A percentile compares a stretch with the other conserved stretches of the same genome.
Evolutionary conservation across 2,888 invertebrate species (phyloP).

Genomic region (Ryuthela nishihirai): DNA sequence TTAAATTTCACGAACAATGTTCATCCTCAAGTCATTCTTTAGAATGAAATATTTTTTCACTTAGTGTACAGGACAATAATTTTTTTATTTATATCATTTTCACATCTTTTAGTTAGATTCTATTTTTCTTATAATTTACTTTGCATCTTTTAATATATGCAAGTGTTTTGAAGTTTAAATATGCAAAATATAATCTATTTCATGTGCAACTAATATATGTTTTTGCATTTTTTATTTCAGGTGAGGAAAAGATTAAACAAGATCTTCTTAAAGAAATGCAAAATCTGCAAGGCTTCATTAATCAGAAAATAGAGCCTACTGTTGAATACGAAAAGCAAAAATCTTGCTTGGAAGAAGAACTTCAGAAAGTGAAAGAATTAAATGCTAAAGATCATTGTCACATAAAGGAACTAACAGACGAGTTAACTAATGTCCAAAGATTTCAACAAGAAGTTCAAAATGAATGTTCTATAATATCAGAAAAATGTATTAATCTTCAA

Average conservation of each 20-base stretch:
- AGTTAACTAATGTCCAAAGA: constrained; percentile 47
- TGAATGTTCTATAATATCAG: no score
- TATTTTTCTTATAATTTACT: background rate
- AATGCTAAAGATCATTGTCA: constrained; percentile 53
- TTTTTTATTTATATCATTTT: background rate
- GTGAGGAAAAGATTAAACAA: constrained; percentile 42
- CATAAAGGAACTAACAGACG: constrained; percentile 52
- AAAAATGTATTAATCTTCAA: no score
- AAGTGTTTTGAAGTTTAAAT: background rate
- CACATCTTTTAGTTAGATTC: background rate
- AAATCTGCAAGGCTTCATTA: constrained; percentile 62
- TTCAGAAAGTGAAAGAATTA: constrained; percentile 59
- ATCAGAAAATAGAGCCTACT: constrained; percentile 61
- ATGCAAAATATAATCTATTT: no score
- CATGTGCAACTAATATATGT: background rate
- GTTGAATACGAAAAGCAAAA: constrained; percentile 59
- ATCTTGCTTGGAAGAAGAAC: constrained; percentile 57
- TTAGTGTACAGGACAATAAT: no score
- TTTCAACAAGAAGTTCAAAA: no score
- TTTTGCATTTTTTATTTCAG: constrained; percentile 5
- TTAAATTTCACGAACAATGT: no score
- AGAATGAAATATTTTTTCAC: no score
- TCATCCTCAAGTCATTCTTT: no score
- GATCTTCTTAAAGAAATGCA: constrained; percentile 60
- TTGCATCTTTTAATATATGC: background rate